Base-by-base conservation (phyloP, 1,140 invertebrate species). In the Araneus ventricosus region DNA sequence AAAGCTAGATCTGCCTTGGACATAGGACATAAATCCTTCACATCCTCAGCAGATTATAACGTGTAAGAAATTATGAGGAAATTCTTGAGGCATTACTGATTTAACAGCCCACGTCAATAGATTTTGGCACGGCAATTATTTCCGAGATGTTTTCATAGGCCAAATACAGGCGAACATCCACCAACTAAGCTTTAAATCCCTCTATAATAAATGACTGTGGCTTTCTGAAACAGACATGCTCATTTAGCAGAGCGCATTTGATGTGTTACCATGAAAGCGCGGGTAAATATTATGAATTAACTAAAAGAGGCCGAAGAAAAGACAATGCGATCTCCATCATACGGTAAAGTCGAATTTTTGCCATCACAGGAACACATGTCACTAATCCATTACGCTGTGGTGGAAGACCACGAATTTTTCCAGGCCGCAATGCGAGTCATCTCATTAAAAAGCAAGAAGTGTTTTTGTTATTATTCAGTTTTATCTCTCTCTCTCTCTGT, bases 351-450 rank as follows among this genome's bases (percentile, higher is more conserved):
- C 41, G 24, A 45, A 45, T 79, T 84, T 45, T 52, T 45, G 22
- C 37, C 80, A 52, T 84, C 80, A 45, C 24, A 24, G 41, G 14
- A 84, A 84, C 80, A 52, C 41, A 84, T 52, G 80, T 52, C 80
- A 52, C n/a, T 37, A 84, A 84, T 84, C 80, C 39, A 84, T 84
- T 84, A 45, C 22, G 39, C 80, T 24, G 10, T 84, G 70, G 70
- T 20, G 27, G 27, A 79, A 30, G 3, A 30, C 10, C 27, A 34
- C 22, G 22, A 52, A 52, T 52, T 52, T 14, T 52, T 52, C 45
- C 5, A 52, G 14, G 45, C 45, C 8, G 6, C 24, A n/a, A 0
- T 4, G 20, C 22, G 59, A 63, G 22, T 63, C 5, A 63, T 63
- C 59, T 63, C 59, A 63, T 63, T 63, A n/a, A 63, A 61, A 63